A percentile compares a stretch with the other conserved stretches of the same genome.
These are phyloP conservation scores for Exephanes ischioxanthus DNA, from an alignment of 2,888 invertebrate genomes.

Conservation along the genomic window DNA sequence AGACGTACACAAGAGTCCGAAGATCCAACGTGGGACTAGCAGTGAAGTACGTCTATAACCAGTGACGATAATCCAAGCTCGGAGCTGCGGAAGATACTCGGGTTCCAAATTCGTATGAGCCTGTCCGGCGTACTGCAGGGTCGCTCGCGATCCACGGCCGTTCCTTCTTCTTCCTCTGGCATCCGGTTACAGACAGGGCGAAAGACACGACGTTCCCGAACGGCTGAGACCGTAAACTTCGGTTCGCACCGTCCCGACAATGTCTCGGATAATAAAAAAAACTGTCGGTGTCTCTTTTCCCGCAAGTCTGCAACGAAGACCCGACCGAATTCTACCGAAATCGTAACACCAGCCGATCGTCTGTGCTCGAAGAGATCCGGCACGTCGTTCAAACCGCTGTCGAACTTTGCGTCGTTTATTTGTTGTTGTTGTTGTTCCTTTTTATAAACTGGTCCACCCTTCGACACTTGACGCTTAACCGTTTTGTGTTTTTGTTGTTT, in stretches of 20 bases:
- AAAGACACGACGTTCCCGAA: conserved; percentile 11
- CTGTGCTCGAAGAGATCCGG: neutral
- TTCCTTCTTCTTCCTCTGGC: conserved; percentile 66
- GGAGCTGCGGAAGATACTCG: conserved; percentile 6
- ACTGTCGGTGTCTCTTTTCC: neutral
- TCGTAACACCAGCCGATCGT: neutral
- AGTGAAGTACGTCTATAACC: conserved; percentile 55
- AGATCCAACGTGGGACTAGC: conserved; percentile 36
- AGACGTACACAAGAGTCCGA: conserved; percentile 65
- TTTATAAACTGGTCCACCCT: neutral
- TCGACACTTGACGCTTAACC: neutral
- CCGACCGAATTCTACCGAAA: neutral
- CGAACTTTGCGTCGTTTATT: neutral
- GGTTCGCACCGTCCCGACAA: conserved; percentile 3
- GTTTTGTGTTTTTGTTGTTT: neutral
- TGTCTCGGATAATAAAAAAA: neutral
- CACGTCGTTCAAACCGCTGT: neutral
- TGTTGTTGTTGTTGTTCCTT: neutral
- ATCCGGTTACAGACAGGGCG: conserved; percentile 67
- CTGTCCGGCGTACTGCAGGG: conserved; percentile 41
- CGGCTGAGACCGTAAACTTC: conserved; percentile 2
- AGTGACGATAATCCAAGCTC: conserved; percentile 34
- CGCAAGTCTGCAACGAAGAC: neutral
- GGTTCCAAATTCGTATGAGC: conserved; percentile 37
- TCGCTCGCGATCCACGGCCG: conserved; percentile 49